Conservation (phyloP, 2,888 invertebrate species). For the Tachina grossa region DNA sequence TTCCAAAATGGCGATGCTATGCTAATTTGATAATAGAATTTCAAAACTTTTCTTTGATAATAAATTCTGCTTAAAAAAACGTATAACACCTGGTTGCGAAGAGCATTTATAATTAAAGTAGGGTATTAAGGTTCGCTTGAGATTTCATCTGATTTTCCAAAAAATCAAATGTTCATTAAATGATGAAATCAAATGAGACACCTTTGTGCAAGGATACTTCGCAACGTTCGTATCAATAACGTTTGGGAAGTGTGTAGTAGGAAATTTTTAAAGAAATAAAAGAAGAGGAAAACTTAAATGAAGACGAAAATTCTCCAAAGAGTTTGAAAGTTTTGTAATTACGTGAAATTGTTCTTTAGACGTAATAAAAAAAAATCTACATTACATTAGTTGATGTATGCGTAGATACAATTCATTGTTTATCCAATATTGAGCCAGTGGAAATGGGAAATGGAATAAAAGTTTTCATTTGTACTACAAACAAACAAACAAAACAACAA, state of each 20-base stretch:
- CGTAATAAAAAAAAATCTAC: slow-evolving; percentile 39
- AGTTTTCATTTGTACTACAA: neutral
- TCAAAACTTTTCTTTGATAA: too few relatives aligned
- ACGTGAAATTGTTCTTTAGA: slow-evolving; percentile 73
- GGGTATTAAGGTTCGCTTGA: neutral
- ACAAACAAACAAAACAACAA: too few relatives aligned
- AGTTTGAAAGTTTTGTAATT: slow-evolving; percentile 80
- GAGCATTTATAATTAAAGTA: neutral
- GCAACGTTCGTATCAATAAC: slow-evolving; percentile 32
- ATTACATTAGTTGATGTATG: slow-evolving; percentile 23
- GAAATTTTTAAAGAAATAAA: neutral
- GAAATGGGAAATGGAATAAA: slow-evolving; percentile 4
- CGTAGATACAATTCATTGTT: neutral
- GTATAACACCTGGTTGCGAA: too few relatives aligned
- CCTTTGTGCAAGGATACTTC: slow-evolving; percentile 34
- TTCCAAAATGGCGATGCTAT: too few relatives aligned
- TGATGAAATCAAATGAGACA: slow-evolving; percentile 43
- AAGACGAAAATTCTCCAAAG: slow-evolving; percentile 43
- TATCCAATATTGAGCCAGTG: neutral
- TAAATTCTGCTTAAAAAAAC: too few relatives aligned
- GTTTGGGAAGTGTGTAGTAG: neutral
- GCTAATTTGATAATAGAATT: too few relatives aligned
- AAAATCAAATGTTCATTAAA: slow-evolving; percentile 42
- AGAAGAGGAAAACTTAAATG: slow-evolving; percentile 18
- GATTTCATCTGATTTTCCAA: neutral